phyloP scores from a whole-genome alignment of 2,888 invertebrate genomes.

The Melieria crassipennis region DNA sequence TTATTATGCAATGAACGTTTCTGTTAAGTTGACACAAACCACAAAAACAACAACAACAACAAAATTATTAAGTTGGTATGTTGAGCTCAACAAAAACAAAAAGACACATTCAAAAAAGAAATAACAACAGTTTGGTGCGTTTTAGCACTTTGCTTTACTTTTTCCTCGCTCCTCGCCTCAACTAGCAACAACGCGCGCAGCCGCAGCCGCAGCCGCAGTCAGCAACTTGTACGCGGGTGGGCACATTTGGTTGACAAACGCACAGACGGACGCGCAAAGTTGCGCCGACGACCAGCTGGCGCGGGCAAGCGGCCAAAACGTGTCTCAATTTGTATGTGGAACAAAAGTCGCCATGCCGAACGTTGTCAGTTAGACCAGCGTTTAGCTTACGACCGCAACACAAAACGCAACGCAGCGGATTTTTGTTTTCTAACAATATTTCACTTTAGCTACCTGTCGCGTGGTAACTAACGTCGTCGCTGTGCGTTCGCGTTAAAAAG shows the following conservation, averaged over 20 bases:
- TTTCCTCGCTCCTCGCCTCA: background rate
- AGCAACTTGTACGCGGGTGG: no score
- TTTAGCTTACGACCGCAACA: no score
- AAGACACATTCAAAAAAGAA: background rate
- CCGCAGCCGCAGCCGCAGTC: no score
- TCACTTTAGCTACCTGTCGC: no score
- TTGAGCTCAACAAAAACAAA: background rate
- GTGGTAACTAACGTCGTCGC: no score
- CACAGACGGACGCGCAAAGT: no score
- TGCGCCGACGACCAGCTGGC: no score
- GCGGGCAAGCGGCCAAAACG: slow-evolving; percentile 20
- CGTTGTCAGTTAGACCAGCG: slow-evolving; percentile 20
- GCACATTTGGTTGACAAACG: no score
- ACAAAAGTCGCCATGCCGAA: slow-evolving; percentile 12
- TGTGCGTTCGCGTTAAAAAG: no score
- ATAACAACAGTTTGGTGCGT: background rate
- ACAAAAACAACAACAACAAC: slow-evolving; percentile 9
- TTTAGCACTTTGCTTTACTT: background rate
- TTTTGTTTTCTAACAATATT: no score
- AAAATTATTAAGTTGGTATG: background rate
- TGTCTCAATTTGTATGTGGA: slow-evolving; percentile 22
- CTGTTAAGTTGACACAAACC: slow-evolving; percentile 23
- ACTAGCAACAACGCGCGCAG: background rate
- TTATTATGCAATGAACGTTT: slow-evolving; percentile 30
- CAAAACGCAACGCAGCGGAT: no score